Evolutionary conservation across 2,797 vertebrate species (phyloP).

Genomic region (Molothrus aeneus): DNA sequence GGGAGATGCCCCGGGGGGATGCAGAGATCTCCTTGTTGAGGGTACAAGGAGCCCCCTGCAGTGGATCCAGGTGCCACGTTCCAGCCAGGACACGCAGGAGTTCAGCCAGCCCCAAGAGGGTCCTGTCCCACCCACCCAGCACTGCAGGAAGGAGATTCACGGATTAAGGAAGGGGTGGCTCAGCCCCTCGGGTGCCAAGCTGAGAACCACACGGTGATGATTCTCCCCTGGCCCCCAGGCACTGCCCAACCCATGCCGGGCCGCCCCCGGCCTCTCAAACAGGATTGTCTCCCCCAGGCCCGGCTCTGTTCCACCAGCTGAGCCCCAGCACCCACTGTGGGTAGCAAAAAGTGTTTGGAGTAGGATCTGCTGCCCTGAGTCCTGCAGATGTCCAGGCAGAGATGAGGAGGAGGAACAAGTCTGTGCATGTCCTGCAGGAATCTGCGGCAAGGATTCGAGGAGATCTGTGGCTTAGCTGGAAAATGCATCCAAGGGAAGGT

Average conservation of each 20-base stretch:
- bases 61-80: neutral
- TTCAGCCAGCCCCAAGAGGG: accelerated
- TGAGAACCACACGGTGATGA: accelerated
- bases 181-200: neutral
- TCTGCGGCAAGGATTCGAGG: neutral
- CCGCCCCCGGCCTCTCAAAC: accelerated
- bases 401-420: constrained; percentile 23
- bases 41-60: neutral
- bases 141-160: neutral
- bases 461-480: neutral
- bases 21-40: neutral
- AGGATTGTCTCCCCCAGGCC: accelerated
- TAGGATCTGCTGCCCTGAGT: neutral
- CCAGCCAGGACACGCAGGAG: neutral
- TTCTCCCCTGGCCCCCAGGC: neutral
- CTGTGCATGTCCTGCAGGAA: neutral
- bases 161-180: neutral
- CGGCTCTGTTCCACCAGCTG: neutral
- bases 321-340: accelerated
- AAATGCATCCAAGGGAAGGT: neutral
- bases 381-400: neutral
- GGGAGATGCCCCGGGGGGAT: neutral
- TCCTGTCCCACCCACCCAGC: neutral
- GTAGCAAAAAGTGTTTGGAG: neutral
- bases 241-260: neutral